Evolutionary conservation across 2,113 vertebrate genomes (phyloP), one percentile per base, ranked within the genome.

Genomic region (Sclerurus mexicanus): DNA sequence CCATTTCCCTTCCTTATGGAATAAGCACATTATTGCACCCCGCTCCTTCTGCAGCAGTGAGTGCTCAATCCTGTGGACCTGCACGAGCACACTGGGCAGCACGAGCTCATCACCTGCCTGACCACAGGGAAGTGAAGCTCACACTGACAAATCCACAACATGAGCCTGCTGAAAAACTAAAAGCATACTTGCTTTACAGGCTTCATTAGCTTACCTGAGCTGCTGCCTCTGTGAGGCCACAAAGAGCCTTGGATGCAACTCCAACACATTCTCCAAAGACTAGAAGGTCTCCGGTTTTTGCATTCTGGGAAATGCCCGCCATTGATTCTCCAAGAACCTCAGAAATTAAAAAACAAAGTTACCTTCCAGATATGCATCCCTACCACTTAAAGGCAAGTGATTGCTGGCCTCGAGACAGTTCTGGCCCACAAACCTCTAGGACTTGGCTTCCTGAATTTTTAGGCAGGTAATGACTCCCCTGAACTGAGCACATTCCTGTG

Each of bases 281-380:
- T 20, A 98, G 95, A 85, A 99, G 98, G 91, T 99, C 99, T 7
- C 99, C 99, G 0, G 98, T 99, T 97, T 99, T 99, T 91, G 99
- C 99, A 79, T 99, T 99, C 96, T 99, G 99, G 15, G 99, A 99
- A 97, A 99, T 99, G 39, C 99, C 99, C 0, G 99, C 99, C 99
- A 99, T 99, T 0, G 99, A 99, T 96, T 99, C 99, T 13, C 99
- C 99, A 5, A 99, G 98, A 84, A 99, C 98, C 99, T 99, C 93
- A 82, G 64, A 90, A 89, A 94, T 73, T 23, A 75, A 83, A 89
- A 59, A 59, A 25, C 23, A 25, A 37, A 37, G n/a, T 74, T 80
- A 95, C 3, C 31, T 46, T 44, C 25, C 33, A 49, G 66, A n/a
- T 33, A 46, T 7, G 22, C 53, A 75, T 73, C 25, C 17, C 35